Percentiles rank a stretch among this genome's conserved stretches.
These are phyloP conservation scores for Heliconius ethilla DNA, from an alignment of 2,888 invertebrate species.

Conservation along the genomic window DNA sequence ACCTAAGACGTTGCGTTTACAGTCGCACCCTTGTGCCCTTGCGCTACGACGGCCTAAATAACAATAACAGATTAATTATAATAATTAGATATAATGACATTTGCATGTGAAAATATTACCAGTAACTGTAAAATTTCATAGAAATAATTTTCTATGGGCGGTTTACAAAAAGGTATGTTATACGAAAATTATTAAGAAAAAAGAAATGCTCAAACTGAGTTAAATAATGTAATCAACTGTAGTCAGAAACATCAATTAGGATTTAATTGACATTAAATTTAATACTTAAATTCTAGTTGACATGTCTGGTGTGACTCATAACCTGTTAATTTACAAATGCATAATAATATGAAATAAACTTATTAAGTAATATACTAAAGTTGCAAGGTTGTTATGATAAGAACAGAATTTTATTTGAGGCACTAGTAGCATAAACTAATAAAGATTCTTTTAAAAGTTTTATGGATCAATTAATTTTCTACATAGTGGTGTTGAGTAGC, in stretches of 20 bases:
- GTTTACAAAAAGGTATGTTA: neutral
- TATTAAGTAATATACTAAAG: neutral
- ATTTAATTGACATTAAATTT: slow-evolving; percentile 6
- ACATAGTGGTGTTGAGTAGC: no score
- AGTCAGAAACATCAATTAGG: neutral
- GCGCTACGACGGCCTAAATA: no score
- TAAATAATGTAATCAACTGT: neutral
- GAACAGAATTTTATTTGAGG: no score
- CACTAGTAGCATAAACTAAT: no score
- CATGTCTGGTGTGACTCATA: neutral
- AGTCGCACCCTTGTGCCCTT: no score
- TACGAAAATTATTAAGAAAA: neutral
- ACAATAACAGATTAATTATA: no score
- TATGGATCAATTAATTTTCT: no score
- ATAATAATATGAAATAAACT: slow-evolving; percentile 3
- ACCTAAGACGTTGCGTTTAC: no score
- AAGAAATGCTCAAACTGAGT: neutral
- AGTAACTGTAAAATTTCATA: neutral
- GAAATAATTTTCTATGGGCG: neutral
- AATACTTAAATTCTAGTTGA: neutral
- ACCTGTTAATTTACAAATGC: slow-evolving; percentile 16
- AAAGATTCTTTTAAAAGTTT: no score
- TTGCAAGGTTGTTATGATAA: slow-evolving; percentile 1
- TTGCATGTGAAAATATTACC: no score
- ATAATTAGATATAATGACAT: no score